phyloP scores from a whole-genome alignment of 2,797 vertebrate species.

The Hafferia zeledoni region DNA sequence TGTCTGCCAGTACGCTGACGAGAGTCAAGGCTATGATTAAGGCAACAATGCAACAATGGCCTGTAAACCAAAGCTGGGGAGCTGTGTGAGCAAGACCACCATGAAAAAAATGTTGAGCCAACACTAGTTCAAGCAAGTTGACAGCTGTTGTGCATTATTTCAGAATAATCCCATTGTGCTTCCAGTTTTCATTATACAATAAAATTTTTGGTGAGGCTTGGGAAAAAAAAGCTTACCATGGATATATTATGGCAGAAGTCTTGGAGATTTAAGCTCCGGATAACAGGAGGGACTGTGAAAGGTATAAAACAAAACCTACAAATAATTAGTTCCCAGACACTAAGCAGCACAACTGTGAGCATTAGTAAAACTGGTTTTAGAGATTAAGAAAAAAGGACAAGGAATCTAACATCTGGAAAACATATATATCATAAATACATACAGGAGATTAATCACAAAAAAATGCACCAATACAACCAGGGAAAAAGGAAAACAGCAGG shows the following conservation, averaged over 20 bases:
- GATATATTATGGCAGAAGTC: neutral
- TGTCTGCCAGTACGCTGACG: neutral
- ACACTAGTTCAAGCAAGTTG: neutral
- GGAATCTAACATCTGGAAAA: neutral
- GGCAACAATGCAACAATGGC: neutral
- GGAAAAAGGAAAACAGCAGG: neutral
- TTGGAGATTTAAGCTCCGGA: neutral
- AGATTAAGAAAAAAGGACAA: neutral
- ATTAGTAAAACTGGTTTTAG: neutral
- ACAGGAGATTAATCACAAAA: neutral
- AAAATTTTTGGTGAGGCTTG: neutral
- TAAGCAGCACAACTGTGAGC: neutral
- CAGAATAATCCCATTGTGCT: neutral
- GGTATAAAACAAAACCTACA: neutral
- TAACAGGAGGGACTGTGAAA: neutral
- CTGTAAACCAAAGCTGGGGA: neutral
- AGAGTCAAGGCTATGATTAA: neutral
- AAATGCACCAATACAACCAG: neutral
- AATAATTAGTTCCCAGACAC: neutral
- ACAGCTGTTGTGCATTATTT: neutral
- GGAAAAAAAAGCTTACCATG: neutral
- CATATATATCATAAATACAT: neutral
- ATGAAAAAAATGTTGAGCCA: neutral
- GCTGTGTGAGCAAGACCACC: neutral
- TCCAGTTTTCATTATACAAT: neutral